Evolutionary conservation across 2,797 vertebrate genomes (phyloP).

Genomic region (Ammospiza maritima): DNA sequence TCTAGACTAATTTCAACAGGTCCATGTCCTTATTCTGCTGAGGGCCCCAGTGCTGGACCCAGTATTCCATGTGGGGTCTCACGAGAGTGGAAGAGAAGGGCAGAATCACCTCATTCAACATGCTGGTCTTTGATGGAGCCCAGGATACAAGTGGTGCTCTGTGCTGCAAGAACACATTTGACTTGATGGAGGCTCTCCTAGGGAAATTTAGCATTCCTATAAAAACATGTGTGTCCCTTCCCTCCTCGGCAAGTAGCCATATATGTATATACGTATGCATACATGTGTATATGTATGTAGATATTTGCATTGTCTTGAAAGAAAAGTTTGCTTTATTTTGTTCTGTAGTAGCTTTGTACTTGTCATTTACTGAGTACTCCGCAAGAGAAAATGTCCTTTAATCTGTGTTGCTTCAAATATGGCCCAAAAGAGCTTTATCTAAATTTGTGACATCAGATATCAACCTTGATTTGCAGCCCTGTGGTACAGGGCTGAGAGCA

Average conservation of each 20-base stretch:
- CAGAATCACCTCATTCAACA: not conserved
- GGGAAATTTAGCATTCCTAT: not conserved
- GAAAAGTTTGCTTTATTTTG: not conserved
- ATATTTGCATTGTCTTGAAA: not conserved
- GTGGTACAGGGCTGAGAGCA: not conserved
- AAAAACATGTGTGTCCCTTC: not conserved
- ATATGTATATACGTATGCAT: not conserved
- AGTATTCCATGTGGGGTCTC: not conserved
- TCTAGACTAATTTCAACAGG: not conserved
- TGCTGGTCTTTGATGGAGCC: not conserved
- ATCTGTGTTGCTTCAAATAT: not conserved
- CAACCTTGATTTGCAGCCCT: not conserved
- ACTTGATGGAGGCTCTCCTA: not conserved
- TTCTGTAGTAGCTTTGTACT: not conserved
- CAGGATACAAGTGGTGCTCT: not conserved
- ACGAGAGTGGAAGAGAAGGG: not conserved
- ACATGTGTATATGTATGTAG: not conserved
- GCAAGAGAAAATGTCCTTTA: not conserved
- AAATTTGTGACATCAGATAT: not conserved
- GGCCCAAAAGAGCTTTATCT: not conserved
- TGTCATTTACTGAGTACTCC: not conserved
- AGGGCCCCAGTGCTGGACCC: not conserved
- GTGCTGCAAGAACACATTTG: not conserved
- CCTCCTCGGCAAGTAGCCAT: not conserved
- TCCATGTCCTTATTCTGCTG: not conserved